These are phyloP conservation scores for Calcarius ornatus DNA, from an alignment of 2,113 vertebrate species.

Conservation along the genomic window DNA sequence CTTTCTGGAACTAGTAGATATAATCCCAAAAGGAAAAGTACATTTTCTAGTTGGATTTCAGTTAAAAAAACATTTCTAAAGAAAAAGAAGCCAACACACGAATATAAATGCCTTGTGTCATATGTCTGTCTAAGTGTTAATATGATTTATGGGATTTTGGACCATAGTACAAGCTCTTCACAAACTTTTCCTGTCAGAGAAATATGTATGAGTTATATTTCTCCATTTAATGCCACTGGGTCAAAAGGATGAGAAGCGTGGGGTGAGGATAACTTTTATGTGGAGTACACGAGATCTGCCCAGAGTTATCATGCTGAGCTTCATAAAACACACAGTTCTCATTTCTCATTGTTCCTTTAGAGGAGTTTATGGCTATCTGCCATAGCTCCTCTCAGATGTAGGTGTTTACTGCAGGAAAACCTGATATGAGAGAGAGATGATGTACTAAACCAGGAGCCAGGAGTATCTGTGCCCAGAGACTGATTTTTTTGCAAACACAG, in stretches of 20 bases:
- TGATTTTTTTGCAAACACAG: not conserved
- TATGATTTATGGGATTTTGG: not conserved
- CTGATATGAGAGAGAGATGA: not conserved
- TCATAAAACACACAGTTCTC: not conserved
- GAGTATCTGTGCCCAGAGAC: not conserved
- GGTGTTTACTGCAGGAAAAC: not conserved
- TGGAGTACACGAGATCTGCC: not conserved
- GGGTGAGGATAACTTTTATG: not conserved
- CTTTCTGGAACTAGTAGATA: not conserved
- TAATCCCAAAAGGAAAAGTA: not conserved
- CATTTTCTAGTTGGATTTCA: not conserved
- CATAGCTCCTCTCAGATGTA: not conserved
- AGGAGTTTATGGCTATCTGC: not conserved
- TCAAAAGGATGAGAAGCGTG: not conserved
- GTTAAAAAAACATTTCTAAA: not conserved
- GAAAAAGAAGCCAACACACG: fast-evolving
- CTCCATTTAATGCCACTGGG: not conserved
- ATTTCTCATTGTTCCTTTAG: not conserved
- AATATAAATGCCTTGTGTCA: not conserved
- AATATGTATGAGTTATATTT: not conserved
- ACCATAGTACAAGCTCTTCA: not conserved
- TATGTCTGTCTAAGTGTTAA: not conserved
- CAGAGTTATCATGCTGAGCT: not conserved
- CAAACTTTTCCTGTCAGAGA: not conserved
- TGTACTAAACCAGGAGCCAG: not conserved